Conservation (phyloP, 92 coral and sea anemone genomes). For the Siderastrea radians region DNA sequence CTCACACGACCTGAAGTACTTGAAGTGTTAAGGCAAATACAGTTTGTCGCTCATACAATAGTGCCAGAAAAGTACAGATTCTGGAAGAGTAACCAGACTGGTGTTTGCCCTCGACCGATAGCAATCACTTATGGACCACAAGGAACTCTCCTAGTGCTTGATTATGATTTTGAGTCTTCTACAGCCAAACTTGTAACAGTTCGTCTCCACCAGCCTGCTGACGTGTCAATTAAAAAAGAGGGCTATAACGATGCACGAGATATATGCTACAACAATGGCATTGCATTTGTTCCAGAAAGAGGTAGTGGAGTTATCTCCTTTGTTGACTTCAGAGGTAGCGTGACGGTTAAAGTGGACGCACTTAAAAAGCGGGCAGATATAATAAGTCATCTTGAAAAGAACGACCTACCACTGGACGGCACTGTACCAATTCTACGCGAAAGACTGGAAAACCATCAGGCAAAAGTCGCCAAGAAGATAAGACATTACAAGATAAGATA, state of each 20-base stretch:
- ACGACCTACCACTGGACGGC: constrained; percentile 40
- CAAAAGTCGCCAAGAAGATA: constrained; percentile 30
- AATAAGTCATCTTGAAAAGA: constrained; percentile 50
- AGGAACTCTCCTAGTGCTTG: constrained; percentile 49
- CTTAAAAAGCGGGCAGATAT: constrained; percentile 49
- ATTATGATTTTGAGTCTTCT: constrained; percentile 55
- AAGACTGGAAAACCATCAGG: constrained; percentile 46
- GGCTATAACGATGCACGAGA: constrained; percentile 62
- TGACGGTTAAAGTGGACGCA: constrained; percentile 16
- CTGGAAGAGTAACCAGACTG: constrained; percentile 61
- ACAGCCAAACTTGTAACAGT: constrained; percentile 45
- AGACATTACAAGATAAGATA: constrained; percentile 32
- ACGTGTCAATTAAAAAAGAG: constrained; percentile 39
- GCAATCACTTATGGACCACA: constrained; percentile 59
- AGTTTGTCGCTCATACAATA: constrained; percentile 56
- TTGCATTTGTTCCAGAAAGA: constrained; percentile 51
- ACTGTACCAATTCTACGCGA: constrained; percentile 39
- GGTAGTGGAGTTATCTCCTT: constrained; percentile 46
- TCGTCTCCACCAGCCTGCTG: constrained; percentile 66
- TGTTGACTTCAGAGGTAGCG: constrained; percentile 44
- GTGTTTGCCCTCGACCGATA: constrained; percentile 66
- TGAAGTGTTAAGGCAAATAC: constrained; percentile 30
- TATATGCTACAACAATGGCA: constrained; percentile 39
- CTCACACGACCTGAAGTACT: constrained; percentile 48
- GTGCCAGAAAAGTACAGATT: constrained; percentile 73